Evolutionary conservation across 1,140 invertebrate genomes (phyloP), one percentile per base, ranked within the genome.

Genomic region (Lerema accius): DNA sequence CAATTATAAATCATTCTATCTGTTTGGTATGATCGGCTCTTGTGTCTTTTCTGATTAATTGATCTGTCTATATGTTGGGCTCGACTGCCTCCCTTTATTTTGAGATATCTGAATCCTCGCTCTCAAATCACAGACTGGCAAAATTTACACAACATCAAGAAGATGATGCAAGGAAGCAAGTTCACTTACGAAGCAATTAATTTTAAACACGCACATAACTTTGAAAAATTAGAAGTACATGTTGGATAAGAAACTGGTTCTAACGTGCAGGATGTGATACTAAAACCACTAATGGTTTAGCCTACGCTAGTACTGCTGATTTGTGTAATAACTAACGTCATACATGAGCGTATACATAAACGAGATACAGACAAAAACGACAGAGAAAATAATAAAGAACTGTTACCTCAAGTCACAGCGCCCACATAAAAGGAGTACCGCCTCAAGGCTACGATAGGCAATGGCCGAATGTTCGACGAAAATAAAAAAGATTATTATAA

Each of bases 401-500:
- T 76, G 76, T 72, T 67, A 55, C 69, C 67, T 71, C 67, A 39
- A 28, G 53, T 49, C 64, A 43, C 63, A 50, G 48, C 50, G 39
- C 28, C 60, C 42, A 49, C 59, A 61, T 63, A 70, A 71, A 79
- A 79, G 62, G 55, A 66, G 75, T 71, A 64, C 71, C 73, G 40
- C 63, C 58, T 62, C 65, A 59, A 48, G 63, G 66, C 67, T 53
- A 58, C 58, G 53, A 49, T 55, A 67, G 65, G 65, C 64, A 45
- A 60, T 42, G 45, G 46, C n/a, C 45, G 6, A 49, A 59, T 59
- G 60, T 59, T 50, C 61, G 61, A 53, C 68, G 74, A 75, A 65
- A 71, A 71, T 65, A 73, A 74, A 71, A 73, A 51, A 64, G 26
- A 63, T 63, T 67, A 80, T 76, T 83, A 80, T 80, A 83, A 81